Evolutionary conservation across 2,797 vertebrate species (phyloP), one percentile per base, ranked within the genome.

Genomic region (Champsocephalus esox): DNA sequence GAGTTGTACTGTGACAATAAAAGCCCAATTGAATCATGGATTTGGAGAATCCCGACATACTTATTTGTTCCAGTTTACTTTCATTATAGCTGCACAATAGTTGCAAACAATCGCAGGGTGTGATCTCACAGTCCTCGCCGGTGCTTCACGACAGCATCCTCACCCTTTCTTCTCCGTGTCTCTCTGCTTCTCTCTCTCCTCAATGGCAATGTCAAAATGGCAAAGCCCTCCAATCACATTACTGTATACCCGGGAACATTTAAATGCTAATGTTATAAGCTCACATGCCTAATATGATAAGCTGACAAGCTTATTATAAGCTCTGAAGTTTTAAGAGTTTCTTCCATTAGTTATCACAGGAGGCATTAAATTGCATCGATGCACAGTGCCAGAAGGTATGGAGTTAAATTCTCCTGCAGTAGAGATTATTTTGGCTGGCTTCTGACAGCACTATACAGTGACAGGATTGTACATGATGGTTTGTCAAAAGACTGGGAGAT

Each of bases 221-320:
- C 89, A 90, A 88, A 91, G 85, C 90, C 86, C 84, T 88, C 92
- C 92, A 93, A 94, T 95, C 92, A 95, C 93, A 94, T 94, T 89
- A 92, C 88, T 66, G 88, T 94, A 93, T 92, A 92, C 87, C 87
- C 55, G 55, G 81, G 92, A 92, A 95, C 92, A 95, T 95, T 94
- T 94, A 95, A 95, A 96, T 95, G 93, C 94, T 95, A 95, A 95
- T 95, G 94, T 95, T 89, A 94, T 95, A 95, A 95, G 95, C 95
- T 95, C 95, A 95, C 94, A 94, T 92, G 93, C 90, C 94, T 95
- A 95, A 95, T 95, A 93, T 95, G 94, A 95, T 96, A 95, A 95
- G 92, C 93, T 96, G 95, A 96, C 94, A 95, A 95, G 95, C 94
- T 94, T 95, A 95, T 95, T 94, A 95, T 95, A 95, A 95, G 93